phyloP scores from a whole-genome alignment of 2,113 vertebrate genomes.

The Diphyllodes magnificus region DNA sequence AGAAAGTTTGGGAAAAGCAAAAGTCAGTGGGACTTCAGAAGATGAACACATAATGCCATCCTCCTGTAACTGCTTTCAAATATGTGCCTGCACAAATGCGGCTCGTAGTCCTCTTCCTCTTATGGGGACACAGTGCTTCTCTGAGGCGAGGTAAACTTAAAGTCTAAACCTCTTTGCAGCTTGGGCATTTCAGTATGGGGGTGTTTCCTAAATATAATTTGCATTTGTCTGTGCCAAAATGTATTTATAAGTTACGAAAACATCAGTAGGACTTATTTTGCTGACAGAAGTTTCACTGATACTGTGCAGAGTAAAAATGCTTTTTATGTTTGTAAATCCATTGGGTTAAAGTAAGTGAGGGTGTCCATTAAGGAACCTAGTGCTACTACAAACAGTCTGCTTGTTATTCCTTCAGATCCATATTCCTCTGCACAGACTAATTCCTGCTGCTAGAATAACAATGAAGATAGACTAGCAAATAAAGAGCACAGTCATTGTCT shows the following conservation, averaged over 20 bases:
- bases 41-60: background rate
- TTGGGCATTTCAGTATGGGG: background rate
- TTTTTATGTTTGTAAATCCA: background rate
- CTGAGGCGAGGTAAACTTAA: background rate
- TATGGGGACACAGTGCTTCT: background rate
- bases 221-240: background rate
- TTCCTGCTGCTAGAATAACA: slow-evolving; percentile 1
- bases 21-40: background rate
- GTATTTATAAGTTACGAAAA: background rate
- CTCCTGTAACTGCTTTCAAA: background rate
- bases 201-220: background rate
- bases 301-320: background rate
- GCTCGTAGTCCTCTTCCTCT: background rate
- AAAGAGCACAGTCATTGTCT: background rate
- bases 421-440: background rate
- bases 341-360: background rate
- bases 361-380: background rate
- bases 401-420: background rate
- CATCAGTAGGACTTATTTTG: background rate
- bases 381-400: background rate
- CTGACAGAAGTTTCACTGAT: background rate
- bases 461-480: background rate
- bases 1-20: background rate
- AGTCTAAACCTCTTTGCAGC: background rate
- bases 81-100: background rate